Evolutionary conservation across 2,888 invertebrate species (phyloP).

Genomic region (Ophion ellenae): DNA sequence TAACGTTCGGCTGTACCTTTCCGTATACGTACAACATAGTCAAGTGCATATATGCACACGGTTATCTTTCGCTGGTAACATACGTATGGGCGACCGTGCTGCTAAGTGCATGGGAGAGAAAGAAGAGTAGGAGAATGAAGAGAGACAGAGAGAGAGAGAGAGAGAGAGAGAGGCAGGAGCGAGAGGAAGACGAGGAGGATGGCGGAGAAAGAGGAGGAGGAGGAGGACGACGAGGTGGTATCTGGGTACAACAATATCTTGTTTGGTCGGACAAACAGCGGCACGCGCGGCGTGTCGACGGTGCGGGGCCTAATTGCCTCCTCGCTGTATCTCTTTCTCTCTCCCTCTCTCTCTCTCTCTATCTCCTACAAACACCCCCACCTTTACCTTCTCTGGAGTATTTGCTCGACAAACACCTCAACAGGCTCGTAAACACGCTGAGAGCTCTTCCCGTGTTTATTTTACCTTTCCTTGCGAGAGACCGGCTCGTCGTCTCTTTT

Average conservation of each 20-base stretch:
- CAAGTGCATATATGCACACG: conserved; percentile 3
- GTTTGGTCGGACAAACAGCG: conserved; percentile 81
- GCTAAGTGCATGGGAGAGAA: conserved; percentile 32
- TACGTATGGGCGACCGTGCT: conserved; percentile 4
- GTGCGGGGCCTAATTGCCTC: conserved; percentile 67
- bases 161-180: conserved; percentile 3
- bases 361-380: conserved; percentile 12
- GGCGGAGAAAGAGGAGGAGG: background rate
- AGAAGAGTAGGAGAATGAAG: conserved; percentile 10
- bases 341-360: conserved; percentile 15
- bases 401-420: conserved; percentile 70
- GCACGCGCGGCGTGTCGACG: conserved; percentile 75
- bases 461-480: background rate
- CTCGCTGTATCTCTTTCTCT: conserved; percentile 40
- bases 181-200: conserved; percentile 6
- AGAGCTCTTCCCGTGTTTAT: background rate
- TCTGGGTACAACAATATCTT: conserved; percentile 77
- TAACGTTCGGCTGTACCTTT: conserved; percentile 27
- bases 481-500: background rate
- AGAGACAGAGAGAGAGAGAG: background rate
- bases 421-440: conserved; percentile 64
- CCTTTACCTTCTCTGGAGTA: conserved; percentile 58
- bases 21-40: conserved; percentile 19
- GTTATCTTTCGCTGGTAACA: conserved; percentile 21
- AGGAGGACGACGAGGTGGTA: conserved; percentile 44